Percentiles rank a stretch among this genome's conserved stretches.
These are phyloP conservation scores for Sphecodes monilicornis DNA, from an alignment of 2,888 invertebrate species.

Conservation along the genomic window DNA sequence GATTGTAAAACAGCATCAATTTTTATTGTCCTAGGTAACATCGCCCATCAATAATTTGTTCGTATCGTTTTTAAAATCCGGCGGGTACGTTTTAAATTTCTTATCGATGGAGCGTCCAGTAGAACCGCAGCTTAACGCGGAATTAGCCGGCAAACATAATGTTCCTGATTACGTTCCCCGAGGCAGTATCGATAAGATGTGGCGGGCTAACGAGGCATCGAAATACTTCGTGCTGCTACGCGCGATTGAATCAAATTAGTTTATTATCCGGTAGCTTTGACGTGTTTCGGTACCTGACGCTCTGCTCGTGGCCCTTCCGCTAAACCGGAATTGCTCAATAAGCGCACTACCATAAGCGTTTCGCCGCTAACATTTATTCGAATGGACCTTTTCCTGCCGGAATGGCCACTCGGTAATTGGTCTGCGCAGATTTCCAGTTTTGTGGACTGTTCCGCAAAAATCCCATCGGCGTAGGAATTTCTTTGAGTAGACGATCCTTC, in stretches of 20 bases:
- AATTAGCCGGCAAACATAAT: conserved; percentile 47
- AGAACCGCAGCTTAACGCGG: conserved; percentile 29
- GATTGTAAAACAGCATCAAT: too few relatives aligned
- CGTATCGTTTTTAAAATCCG: neutral
- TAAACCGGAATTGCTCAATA: conserved; percentile 2
- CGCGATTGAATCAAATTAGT: neutral
- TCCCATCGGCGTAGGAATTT: neutral
- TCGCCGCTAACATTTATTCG: neutral
- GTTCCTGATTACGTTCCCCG: conserved; percentile 6
- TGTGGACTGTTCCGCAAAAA: neutral
- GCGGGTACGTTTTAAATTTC: neutral
- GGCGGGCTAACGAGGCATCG: neutral
- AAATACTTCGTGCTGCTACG: neutral
- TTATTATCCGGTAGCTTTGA: neutral
- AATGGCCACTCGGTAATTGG: neutral
- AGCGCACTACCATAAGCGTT: neutral
- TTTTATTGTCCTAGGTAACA: too few relatives aligned
- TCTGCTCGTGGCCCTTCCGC: neutral
- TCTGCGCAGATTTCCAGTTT: neutral
- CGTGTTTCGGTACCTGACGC: neutral
- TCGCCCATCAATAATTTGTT: too few relatives aligned
- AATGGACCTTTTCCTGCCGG: neutral
- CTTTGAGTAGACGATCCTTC: neutral
- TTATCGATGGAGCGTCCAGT: neutral
- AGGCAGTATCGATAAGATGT: conserved; percentile 15